Percentiles rank a stretch among this genome's conserved stretches.
Evolutionary conservation across 2,113 vertebrate genomes (phyloP).

Genomic region (Notarius quadriscutis): DNA sequence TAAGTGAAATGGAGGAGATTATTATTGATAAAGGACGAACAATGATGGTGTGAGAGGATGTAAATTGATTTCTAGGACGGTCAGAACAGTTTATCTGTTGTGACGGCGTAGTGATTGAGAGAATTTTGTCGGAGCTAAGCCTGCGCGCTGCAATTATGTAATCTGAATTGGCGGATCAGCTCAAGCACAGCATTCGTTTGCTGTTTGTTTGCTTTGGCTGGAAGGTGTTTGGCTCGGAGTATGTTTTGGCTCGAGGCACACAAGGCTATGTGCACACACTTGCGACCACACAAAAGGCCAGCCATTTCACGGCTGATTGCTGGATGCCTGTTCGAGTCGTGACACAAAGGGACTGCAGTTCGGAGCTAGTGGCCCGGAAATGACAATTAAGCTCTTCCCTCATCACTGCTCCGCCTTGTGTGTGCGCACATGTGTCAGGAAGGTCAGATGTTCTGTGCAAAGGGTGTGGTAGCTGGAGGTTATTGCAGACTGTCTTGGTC

Average conservation of each 20-base stretch:
- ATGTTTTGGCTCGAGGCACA: neutral
- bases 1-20: neutral
- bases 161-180: neutral
- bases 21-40: neutral
- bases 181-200: neutral
- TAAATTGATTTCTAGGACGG: neutral
- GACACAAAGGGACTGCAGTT: slow-evolving; percentile 49
- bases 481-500: neutral
- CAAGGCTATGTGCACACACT: neutral
- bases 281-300: slow-evolving; percentile 36
- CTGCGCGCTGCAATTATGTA: no score
- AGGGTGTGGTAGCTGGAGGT: slow-evolving; percentile 1
- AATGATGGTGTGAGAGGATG: neutral
- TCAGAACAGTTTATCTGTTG: neutral
- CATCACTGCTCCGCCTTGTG: neutral
- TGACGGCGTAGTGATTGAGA: neutral
- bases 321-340: slow-evolving; percentile 21
- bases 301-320: slow-evolving; percentile 50
- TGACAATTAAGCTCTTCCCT: slow-evolving; percentile 44
- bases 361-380: slow-evolving; percentile 54
- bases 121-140: neutral
- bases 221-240: neutral
- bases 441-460: no score
- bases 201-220: neutral
- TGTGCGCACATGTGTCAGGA: neutral